These are phyloP conservation scores for Augiades crinisus DNA, from an alignment of 2,888 invertebrate genomes.

Conservation along the genomic window DNA sequence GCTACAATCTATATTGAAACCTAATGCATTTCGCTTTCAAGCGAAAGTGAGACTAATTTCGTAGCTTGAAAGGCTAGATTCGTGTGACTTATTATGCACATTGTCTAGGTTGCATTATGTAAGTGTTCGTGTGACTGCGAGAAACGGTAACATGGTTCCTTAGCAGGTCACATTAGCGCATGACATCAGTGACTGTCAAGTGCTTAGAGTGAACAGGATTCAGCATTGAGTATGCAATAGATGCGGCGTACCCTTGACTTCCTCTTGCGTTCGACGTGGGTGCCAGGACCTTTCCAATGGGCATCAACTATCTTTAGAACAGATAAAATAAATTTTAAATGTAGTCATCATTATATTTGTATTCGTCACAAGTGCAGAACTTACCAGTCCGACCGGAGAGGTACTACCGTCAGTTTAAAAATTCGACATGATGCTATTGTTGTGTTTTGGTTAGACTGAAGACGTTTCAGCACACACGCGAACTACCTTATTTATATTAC, in stretches of 20 bases:
- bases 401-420: no score
- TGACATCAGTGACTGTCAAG: conserved; percentile 76
- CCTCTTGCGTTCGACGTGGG: conserved; percentile 43
- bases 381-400: no score
- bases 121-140: conserved; percentile 66
- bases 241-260: conserved; percentile 68
- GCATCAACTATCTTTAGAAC: no score
- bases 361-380: no score
- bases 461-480: no score
- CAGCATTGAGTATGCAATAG: conserved; percentile 68
- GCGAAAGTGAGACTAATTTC: conserved; percentile 68
- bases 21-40: conserved; percentile 47
- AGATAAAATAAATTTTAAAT: no score
- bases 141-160: conserved; percentile 74
- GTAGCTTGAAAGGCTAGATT: conserved; percentile 59
- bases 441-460: no score
- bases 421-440: no score
- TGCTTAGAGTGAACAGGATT: conserved; percentile 75
- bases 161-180: conserved; percentile 74
- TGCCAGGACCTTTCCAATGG: conserved; percentile 11
- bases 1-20: conserved; percentile 50
- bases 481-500: no score
- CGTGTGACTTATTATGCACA: conserved; percentile 46
- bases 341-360: no score
- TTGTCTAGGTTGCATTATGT: conserved; percentile 71